Evolutionary conservation across 2,113 vertebrate species (phyloP).

Genomic region (Oceanites oceanicus): DNA sequence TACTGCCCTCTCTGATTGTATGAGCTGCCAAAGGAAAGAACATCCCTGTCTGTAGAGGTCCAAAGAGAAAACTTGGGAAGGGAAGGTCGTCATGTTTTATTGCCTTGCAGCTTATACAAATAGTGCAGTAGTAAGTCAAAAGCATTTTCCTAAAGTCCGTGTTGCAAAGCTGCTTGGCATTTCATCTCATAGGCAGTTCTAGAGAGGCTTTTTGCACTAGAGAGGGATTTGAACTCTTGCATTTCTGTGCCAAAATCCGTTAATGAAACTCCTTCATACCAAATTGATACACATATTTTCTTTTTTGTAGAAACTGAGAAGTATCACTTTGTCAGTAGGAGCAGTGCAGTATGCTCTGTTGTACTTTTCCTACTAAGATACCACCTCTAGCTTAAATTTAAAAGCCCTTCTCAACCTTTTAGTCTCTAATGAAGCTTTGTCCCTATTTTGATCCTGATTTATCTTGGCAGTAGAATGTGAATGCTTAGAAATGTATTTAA

Average conservation of each 20-base stretch:
- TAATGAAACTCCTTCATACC: neutral
- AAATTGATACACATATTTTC: neutral
- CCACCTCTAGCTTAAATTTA: neutral
- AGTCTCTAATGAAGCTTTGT: neutral
- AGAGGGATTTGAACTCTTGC: neutral
- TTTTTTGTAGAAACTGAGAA: neutral
- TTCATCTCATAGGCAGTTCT: neutral
- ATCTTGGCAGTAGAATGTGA: neutral
- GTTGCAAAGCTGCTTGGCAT: neutral
- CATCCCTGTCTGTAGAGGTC: neutral
- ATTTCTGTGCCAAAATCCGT: neutral
- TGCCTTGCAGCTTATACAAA: neutral
- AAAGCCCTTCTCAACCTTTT: neutral
- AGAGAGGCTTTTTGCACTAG: neutral
- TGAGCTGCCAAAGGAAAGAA: neutral
- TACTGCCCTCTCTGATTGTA: neutral
- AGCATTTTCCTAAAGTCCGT: neutral
- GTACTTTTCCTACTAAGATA: neutral
- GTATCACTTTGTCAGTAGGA: neutral
- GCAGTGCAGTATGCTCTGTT: neutral
- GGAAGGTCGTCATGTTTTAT: neutral
- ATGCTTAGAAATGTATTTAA: neutral
- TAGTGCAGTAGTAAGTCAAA: neutral
- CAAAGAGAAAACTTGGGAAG: neutral
- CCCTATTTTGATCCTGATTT: neutral